Conservation (phyloP, 2,797 vertebrate species). For the Sebastolobus altivelis region DNA sequence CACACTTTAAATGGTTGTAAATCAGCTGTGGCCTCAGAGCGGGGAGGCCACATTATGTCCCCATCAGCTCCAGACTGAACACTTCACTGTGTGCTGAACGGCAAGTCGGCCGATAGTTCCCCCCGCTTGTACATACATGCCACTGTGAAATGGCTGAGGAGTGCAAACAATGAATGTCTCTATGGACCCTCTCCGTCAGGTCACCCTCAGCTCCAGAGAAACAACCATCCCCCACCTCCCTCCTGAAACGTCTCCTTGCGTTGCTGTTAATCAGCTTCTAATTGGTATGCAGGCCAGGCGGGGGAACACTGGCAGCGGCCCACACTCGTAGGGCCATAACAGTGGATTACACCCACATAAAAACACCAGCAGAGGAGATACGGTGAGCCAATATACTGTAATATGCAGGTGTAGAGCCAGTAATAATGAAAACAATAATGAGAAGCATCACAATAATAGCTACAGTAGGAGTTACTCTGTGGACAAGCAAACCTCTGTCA, state of each 20-base stretch:
- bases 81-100: not conserved
- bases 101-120: constrained; percentile 4
- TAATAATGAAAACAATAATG: constrained; percentile 62
- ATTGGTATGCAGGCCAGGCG: constrained; percentile 58
- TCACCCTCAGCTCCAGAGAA: constrained; percentile 38
- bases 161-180: constrained; percentile 32
- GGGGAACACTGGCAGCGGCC: constrained; percentile 43
- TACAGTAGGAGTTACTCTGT: constrained; percentile 16
- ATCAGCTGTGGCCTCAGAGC: constrained; percentile 47
- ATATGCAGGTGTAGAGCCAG: constrained; percentile 44
- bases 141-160: constrained; percentile 32
- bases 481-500: constrained; percentile 27
- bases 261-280: constrained; percentile 65
- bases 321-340: constrained; percentile 37
- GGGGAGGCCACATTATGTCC: constrained; percentile 30
- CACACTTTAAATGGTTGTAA: constrained; percentile 47
- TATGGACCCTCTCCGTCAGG: constrained; percentile 39
- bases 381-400: constrained; percentile 21
- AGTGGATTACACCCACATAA: constrained; percentile 43
- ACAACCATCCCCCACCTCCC: constrained; percentile 27
- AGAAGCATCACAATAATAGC: constrained; percentile 43
- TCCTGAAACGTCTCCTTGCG: constrained; percentile 30
- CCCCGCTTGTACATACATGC: constrained; percentile 24
- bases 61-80: constrained; percentile 32
- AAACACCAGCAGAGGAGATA: constrained; percentile 43